Percentiles rank a stretch among this genome's conserved stretches.
Conservation (phyloP, 2,113 vertebrate species). For the Neoarius graeffei region DNA sequence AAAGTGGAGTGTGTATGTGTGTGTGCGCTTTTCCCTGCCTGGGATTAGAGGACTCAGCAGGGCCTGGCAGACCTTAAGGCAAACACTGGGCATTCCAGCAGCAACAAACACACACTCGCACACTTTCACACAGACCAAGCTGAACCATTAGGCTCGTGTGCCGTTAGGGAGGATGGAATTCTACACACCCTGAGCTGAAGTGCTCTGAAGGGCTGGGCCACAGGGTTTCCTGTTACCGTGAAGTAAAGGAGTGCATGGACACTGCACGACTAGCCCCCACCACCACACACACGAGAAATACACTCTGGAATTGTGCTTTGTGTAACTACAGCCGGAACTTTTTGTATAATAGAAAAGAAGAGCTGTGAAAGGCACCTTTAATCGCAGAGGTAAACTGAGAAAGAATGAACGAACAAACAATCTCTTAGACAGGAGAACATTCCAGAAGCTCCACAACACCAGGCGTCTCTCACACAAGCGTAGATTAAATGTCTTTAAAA, state of each 20-base stretch:
- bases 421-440: slow-evolving; percentile 16
- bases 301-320: neutral
- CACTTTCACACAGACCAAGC: slow-evolving; percentile 39
- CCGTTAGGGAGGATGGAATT: slow-evolving; percentile 50
- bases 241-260: slow-evolving; percentile 11
- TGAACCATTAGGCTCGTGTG: slow-evolving; percentile 36
- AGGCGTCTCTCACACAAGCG: neutral
- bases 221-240: slow-evolving; percentile 48
- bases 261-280: slow-evolving; percentile 1
- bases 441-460: neutral
- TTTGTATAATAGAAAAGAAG: slow-evolving; percentile 2
- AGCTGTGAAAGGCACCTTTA: slow-evolving; percentile 28
- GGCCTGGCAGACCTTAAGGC: slow-evolving; percentile 52
- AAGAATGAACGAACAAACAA: neutral
- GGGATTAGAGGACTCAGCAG: slow-evolving; percentile 49
- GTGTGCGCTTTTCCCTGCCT: slow-evolving; percentile 38
- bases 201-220: slow-evolving; percentile 32
- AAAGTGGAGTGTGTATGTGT: slow-evolving; percentile 34
- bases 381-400: slow-evolving; percentile 14
- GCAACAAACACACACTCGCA: slow-evolving; percentile 60
- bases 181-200: slow-evolving; percentile 44
- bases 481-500: neutral
- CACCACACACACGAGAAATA: slow-evolving; percentile 8
- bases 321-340: neutral
- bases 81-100: slow-evolving; percentile 50